phyloP scores from a whole-genome alignment of 1,140 invertebrate species.

The Reticulitermes speratus region DNA sequence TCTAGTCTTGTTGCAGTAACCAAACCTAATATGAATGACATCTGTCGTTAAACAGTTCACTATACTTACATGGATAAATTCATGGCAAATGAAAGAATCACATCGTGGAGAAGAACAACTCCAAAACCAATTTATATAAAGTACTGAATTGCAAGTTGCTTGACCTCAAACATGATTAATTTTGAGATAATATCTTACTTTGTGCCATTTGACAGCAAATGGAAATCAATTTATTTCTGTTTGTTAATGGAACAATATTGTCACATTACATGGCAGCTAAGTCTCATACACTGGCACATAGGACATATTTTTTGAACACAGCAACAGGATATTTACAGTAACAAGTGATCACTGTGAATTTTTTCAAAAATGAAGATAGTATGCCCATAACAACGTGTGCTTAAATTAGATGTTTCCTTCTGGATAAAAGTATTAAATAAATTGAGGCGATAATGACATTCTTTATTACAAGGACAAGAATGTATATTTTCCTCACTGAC shows the following conservation, averaged over 20 bases:
- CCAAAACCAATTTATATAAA: not conserved
- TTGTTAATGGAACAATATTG: not conserved
- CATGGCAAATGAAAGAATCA: not conserved
- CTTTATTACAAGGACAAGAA: not conserved
- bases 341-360: not conserved
- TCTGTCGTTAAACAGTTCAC: not conserved
- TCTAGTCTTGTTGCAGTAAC: not conserved
- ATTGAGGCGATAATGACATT: not conserved
- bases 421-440: not conserved
- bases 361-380: not conserved
- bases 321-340: not conserved
- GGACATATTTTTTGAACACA: not conserved
- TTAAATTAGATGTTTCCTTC: not conserved
- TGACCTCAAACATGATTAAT: not conserved
- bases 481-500: not conserved
- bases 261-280: not conserved
- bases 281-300: not conserved
- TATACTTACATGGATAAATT: not conserved
- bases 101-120: not conserved
- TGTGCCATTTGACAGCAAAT: not conserved
- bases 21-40: not conserved
- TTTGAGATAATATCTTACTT: not conserved
- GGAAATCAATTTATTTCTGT: not conserved
- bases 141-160: not conserved
- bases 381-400: not conserved